Evolutionary conservation across 92 coral and sea anemone genomes (phyloP), one percentile per base, ranked within the genome.

Genomic region (Hydrozoanthus gracilis): DNA sequence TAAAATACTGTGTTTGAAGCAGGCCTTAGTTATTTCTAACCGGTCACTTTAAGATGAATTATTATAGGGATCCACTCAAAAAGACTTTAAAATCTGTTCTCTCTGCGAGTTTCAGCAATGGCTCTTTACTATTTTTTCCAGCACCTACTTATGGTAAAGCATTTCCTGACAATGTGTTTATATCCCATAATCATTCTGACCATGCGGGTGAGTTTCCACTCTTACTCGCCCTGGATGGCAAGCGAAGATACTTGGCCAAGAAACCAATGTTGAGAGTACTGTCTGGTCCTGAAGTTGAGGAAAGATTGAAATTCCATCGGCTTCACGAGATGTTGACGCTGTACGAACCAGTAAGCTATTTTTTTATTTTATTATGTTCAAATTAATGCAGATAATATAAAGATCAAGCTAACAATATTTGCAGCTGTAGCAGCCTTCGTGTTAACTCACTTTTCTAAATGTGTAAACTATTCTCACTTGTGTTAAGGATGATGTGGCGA

Each of bases 121-220:
- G 12, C 46, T 68, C 4, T 27, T 68, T 35, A 4, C n/a, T 8
- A 27, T 68, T 9, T 27, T 15, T 35, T 68, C 12, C 45, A 90
- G 91, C 83, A 16, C 47, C 82, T 45, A 83, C 85, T 2, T 65
- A 80, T 48, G 85, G 74, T 51, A 51, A 76, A 20, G 48, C 44
- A 6, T 90, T 91, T 47, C 91, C 93, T 49, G 86, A 84, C 60
- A 88, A 62, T 46, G 93, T 91, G 79, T 91, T 88, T 16, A 88
- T 91, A 66, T 83, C 93, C 4, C 93, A 91, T 83, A 91, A 91
- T 50, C 93, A 88, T 89, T 55, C 77, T 82, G 93, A 91, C 71
- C 93, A 91, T 54, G 74, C 93, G 58, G 91, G 89, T 9, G 93
- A 91, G 72, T 83, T 91, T 50, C 87, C 93, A 10, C 55, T 91